Evolutionary conservation across 2,113 vertebrate genomes (phyloP).

Genomic region (Prinia subflava): DNA sequence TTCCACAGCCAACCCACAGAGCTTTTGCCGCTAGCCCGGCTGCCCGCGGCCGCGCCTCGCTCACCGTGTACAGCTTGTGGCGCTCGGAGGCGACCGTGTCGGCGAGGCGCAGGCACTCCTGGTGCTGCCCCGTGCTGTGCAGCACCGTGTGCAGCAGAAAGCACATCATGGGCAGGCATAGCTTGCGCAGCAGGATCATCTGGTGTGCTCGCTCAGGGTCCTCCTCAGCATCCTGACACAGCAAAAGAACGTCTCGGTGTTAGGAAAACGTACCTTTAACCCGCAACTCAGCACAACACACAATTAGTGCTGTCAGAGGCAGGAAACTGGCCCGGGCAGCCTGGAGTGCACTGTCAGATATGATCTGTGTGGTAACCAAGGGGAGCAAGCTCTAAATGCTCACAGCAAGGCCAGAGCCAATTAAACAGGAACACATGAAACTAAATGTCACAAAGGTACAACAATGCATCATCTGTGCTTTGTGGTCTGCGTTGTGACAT

Average conservation of each 20-base stretch:
- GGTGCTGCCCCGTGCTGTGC: conserved; percentile 86
- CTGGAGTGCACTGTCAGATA: background rate
- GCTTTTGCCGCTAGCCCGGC: background rate
- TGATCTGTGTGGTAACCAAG: background rate
- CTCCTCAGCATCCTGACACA: conserved; percentile 80
- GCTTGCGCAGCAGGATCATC: conserved; percentile 83
- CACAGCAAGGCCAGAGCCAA: background rate
- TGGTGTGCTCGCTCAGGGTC: conserved; percentile 88
- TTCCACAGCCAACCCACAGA: background rate
- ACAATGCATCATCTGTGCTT: background rate
- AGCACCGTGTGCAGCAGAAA: conserved; percentile 90
- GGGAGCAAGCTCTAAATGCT: background rate
- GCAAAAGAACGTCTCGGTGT: accelerated
- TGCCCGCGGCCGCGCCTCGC: background rate
- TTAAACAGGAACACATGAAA: background rate
- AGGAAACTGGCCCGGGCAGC: background rate
- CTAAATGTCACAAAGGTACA: background rate
- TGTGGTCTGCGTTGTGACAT: accelerated
- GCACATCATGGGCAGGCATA: conserved; percentile 89
- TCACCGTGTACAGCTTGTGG: conserved; percentile 88
- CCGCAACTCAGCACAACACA: accelerated
- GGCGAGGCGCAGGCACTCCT: conserved; percentile 90
- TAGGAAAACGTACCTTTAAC: background rate
- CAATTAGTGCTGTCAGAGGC: background rate
- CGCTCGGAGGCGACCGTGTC: conserved; percentile 91